phyloP scores from a whole-genome alignment of 2,113 vertebrate species.

The Xyliphius kryptos region DNA sequence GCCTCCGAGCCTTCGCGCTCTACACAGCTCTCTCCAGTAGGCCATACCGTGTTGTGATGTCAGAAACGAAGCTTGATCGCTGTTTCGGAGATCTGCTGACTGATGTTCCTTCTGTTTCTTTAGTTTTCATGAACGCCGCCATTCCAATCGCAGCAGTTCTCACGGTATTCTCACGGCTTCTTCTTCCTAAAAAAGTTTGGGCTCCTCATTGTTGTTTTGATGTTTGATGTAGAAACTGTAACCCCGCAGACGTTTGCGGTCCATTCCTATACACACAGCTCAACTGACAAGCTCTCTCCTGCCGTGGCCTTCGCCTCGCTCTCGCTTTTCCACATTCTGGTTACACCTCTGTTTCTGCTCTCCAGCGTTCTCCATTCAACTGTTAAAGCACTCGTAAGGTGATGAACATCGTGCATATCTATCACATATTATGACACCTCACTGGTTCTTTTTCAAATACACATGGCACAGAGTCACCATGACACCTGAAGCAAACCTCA shows the following conservation, averaged over 20 bases:
- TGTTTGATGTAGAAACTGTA: background rate
- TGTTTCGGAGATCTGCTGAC: background rate
- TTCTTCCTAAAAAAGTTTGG: background rate
- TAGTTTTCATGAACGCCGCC: constrained; percentile 98
- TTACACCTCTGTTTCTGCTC: constrained; percentile 91
- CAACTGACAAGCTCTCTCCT: constrained; percentile 80
- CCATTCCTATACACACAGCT: constrained; percentile 85
- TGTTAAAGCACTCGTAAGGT: constrained; percentile 96
- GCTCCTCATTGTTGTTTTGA: background rate
- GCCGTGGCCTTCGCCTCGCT: constrained; percentile 94
- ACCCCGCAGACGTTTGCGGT: constrained; percentile 85
- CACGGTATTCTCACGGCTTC: constrained; percentile 70
- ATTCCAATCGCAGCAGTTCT: constrained; percentile 97
- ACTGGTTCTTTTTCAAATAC: no score
- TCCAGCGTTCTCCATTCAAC: constrained; percentile 95
- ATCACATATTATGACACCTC: background rate
- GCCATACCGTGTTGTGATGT: background rate
- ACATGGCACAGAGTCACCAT: no score
- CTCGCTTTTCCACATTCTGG: constrained; percentile 94
- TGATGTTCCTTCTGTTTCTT: constrained; percentile 27
- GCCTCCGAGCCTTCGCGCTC: constrained; percentile 86
- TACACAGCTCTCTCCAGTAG: constrained; percentile 95
- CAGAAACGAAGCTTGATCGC: background rate
- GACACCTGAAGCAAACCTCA: no score
- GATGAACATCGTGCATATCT: constrained; percentile 31